Evolutionary conservation across 2,888 invertebrate genomes (phyloP).

Genomic region (Tortricodes alternella): DNA sequence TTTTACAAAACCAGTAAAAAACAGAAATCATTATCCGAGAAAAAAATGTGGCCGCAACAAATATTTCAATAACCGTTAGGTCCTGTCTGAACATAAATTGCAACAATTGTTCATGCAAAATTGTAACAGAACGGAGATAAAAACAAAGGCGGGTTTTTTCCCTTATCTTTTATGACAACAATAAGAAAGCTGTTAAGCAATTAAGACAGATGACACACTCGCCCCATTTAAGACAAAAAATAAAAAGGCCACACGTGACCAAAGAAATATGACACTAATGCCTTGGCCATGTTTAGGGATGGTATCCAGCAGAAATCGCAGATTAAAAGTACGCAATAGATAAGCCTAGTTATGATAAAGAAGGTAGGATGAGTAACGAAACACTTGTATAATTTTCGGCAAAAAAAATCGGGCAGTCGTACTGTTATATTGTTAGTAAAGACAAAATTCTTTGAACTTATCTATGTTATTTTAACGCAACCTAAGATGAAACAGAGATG

Average conservation of each 20-base stretch:
- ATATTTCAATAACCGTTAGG: background rate
- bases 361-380: no score
- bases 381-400: no score
- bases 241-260: constrained; percentile 63
- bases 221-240: constrained; percentile 55
- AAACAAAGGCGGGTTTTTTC: background rate
- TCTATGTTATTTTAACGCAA: constrained; percentile 45
- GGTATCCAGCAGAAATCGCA: constrained; percentile 25
- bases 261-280: constrained; percentile 63
- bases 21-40: background rate
- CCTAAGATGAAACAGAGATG: constrained; percentile 39
- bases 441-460: constrained; percentile 25
- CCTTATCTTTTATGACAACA: constrained; percentile 45
- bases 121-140: background rate
- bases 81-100: background rate
- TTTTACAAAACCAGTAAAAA: background rate
- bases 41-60: background rate
- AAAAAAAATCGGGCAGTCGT: no score
- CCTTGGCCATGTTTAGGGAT: constrained; percentile 48
- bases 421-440: constrained; percentile 2
- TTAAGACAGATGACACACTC: constrained; percentile 66
- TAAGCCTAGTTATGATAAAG: no score
- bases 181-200: constrained; percentile 63
- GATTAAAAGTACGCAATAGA: constrained; percentile 37
- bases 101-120: background rate